Evolutionary conservation across 1,140 invertebrate genomes (phyloP), one percentile per base, ranked within the genome.

Genomic region (Drosophila nikananu): DNA sequence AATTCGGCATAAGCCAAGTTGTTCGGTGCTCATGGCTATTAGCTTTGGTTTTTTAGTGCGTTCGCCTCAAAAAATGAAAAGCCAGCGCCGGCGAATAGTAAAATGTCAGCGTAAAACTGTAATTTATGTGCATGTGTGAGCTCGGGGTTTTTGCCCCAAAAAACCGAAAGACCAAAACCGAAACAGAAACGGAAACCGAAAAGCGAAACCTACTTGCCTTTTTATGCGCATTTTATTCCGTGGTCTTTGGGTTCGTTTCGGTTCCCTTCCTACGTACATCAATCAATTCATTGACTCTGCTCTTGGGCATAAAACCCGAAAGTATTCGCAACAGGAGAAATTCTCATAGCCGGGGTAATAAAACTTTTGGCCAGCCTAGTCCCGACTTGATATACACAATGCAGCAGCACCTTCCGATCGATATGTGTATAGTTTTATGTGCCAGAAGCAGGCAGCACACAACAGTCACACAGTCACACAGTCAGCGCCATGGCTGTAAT

Each of bases 91-190:
- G 78, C 60, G 76, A 90, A 89, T 89, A 89, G 86, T 89, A 90
- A 89, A 89, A 90, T 89, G 86, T 89, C 86, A 90, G 86, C 86
- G 86, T 90, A 90, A 89, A 86, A 90, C 61, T 90, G 86, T 89
- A 89, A 89, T 89, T 90, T 89, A 90, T 89, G 86, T 86, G 79
- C 86, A 76, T 86, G 86, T 90, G 81, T 80, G 78, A 64, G 86
- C 25, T 23, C 17, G 46, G 25, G 35, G 9, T 25, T 58, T 44
- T 49, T 44, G 59, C 25, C 23, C 25, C 25, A 59, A 15, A 61
- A 63, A 63, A 8, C 30, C 51, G 23, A 49, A 15, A 48, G 21
- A 21, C 44, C 21, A 23, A 15, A 30, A 51, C 48, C 9, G 48
- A 27, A 49, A 27, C 48, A 2, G 51, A 54, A 55, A 55, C 52